Evolutionary conservation across 2,113 vertebrate genomes (phyloP), one percentile per base, ranked within the genome.

Genomic region (Laterallus jamaicensis): DNA sequence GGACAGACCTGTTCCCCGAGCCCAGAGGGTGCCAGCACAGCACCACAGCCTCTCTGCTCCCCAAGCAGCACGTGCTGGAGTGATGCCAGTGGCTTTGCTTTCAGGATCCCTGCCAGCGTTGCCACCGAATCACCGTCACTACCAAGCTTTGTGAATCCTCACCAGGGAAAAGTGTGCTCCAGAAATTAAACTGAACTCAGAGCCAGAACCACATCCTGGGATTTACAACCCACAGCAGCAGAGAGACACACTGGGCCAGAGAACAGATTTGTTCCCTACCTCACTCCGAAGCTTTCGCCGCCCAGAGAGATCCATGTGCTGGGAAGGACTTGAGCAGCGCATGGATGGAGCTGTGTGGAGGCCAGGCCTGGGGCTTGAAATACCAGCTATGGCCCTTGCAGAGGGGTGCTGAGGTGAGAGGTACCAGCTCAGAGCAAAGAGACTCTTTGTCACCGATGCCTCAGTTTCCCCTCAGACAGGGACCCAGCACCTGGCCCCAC

Each of bases 61-160:
- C 26, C 12, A 7, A 67, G 59, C 1, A 1, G 32, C 6, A 3
- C 62, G 24, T 3, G 6, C 32, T 0, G 0, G 40, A 66, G 31
- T 6, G 37, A 55, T 2, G 1, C 2, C 2, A 67, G 64, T 1
- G 3, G 24, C 42, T 90, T 90, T 71, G 54, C 58, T 88, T 82
- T 69, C 15, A 24, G 82, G 83, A 64, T 70, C 80, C 56, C 78
- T 3, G 0, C 54, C 74, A 84, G 49, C 74, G 37, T 24, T 2
- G 1, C 59, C 32, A 71, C 44, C 67, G 82, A 62, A 66, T n/a
- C 37, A 90, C 68, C 39, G 56, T 37, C 4, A 0, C 64, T 59
- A 56, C 82, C 64, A 79, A 32, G 67, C 59, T 47, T 80, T 32
- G 49, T 63, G 70, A 83, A 63, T 54, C 75, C 69, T 69, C 35